Conservation (phyloP, 2,888 invertebrate genomes). For the Rhopalosiphum nymphaeae region DNA sequence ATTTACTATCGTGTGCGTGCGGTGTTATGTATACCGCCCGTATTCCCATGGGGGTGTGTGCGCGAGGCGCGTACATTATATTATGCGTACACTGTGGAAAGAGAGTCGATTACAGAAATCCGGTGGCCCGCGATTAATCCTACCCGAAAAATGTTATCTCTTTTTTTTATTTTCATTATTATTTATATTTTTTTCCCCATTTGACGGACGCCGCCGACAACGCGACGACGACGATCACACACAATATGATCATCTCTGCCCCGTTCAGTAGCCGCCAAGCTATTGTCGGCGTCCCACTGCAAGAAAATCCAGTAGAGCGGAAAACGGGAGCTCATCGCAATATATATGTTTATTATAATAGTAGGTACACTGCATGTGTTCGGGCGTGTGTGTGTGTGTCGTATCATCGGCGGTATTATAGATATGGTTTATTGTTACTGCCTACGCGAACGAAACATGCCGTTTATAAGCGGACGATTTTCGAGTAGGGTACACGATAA, state of each 20-base stretch:
- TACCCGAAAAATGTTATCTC: constrained; percentile 64
- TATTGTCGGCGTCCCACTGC: constrained; percentile 44
- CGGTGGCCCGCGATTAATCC: constrained; percentile 65
- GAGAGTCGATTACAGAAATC: constrained; percentile 64
- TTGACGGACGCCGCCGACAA: constrained; percentile 56
- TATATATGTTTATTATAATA: not conserved
- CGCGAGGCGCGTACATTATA: constrained; percentile 8
- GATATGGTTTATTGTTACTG: constrained; percentile 27
- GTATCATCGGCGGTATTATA: constrained; percentile 10
- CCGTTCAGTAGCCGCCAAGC: constrained; percentile 7
- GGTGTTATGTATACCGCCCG: not conserved
- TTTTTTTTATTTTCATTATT: constrained; percentile 16
- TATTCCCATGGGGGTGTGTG: constrained; percentile 41
- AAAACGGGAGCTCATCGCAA: constrained; percentile 57
- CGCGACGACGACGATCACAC: constrained; percentile 35
- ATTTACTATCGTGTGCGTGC: not conserved
- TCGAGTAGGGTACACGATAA: constrained; percentile 35
- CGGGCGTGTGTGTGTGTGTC: not conserved
- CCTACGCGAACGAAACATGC: constrained; percentile 25
- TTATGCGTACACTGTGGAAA: constrained; percentile 14
- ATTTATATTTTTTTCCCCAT: constrained; percentile 29
- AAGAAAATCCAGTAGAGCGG: constrained; percentile 58
- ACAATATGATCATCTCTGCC: constrained; percentile 17
- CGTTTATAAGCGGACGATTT: constrained; percentile 46
- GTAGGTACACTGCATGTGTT: not conserved